Conservation (phyloP, 2,888 invertebrate genomes). For the Conops quadrifasciatus region DNA sequence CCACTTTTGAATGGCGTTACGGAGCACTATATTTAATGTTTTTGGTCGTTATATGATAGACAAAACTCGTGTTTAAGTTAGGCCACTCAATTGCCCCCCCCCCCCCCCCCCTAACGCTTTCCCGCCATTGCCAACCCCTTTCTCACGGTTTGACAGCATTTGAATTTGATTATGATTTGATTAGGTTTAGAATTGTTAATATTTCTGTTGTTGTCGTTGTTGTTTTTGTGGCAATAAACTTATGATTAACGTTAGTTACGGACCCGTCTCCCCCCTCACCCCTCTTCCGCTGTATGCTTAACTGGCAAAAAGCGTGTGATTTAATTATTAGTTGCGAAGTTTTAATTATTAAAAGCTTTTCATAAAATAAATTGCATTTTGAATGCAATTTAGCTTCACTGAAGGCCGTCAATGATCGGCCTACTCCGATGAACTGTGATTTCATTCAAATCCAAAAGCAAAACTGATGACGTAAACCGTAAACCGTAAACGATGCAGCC, state of each 20-base stretch:
- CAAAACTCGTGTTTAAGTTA: too few species aligned
- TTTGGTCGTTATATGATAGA: not conserved
- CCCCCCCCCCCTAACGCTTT: not conserved
- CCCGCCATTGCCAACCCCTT: not conserved
- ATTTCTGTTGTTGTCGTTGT: too few species aligned
- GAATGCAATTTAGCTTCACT: not conserved
- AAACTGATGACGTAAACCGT: not conserved
- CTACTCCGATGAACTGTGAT: not conserved
- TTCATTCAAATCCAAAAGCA: not conserved
- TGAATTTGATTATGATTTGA: conserved; percentile 25
- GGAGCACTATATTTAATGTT: not conserved
- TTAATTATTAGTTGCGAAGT: conserved; percentile 15
- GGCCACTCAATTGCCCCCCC: not conserved
- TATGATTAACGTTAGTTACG: conserved; percentile 1
- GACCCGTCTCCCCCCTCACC: not conserved
- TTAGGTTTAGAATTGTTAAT: conserved; percentile 22
- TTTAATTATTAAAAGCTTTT: conserved; percentile 12
- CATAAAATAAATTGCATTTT: conserved; percentile 5
- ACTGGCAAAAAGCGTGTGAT: not conserved
- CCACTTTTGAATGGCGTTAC: conserved; percentile 1
- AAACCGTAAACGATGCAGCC: not conserved
- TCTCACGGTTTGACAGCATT: not conserved
- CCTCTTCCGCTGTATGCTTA: not conserved
- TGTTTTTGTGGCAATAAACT: not conserved
- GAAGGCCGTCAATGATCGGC: not conserved